These are phyloP conservation scores for Nothobranchius kuhntae DNA, from an alignment of 2,113 vertebrate species.

Conservation along the genomic window DNA sequence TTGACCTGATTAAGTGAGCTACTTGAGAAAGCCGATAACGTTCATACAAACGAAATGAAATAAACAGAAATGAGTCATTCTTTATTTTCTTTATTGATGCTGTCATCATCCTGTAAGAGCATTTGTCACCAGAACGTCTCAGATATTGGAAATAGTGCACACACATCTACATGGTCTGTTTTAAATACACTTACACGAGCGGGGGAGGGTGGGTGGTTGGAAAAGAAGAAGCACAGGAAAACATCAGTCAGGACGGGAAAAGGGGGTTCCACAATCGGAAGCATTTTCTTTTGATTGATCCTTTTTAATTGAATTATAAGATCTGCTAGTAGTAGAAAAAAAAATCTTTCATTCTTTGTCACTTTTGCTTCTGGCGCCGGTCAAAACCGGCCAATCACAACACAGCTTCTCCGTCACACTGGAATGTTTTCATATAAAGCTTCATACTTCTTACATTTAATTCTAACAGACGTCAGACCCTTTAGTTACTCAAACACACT, in stretches of 20 bases:
- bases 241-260: slow-evolving; percentile 79
- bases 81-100: slow-evolving; percentile 75
- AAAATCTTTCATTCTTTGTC: slow-evolving; percentile 62
- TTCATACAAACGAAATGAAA: background rate
- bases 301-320: slow-evolving; percentile 74
- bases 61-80: slow-evolving; percentile 27
- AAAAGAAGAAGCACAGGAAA: slow-evolving; percentile 63
- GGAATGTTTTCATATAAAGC: slow-evolving; percentile 64
- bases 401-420: slow-evolving; percentile 50
- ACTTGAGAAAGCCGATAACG: no score
- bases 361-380: slow-evolving; percentile 70
- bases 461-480: slow-evolving; percentile 36
- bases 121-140: slow-evolving; percentile 78
- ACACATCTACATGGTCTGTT: slow-evolving; percentile 84
- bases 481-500: slow-evolving; percentile 14
- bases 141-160: slow-evolving; percentile 87
- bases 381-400: slow-evolving; percentile 26
- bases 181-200: slow-evolving; percentile 93
- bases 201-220: slow-evolving; percentile 33
- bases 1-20: no score
- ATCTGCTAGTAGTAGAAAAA: slow-evolving; percentile 74
- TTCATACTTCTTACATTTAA: slow-evolving; percentile 63
- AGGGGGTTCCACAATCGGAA: slow-evolving; percentile 87
- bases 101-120: slow-evolving; percentile 65
- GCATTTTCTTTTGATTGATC: slow-evolving; percentile 71